These are phyloP conservation scores for Drepana arcuata DNA, from an alignment of 1,140 invertebrate genomes.

Conservation along the genomic window DNA sequence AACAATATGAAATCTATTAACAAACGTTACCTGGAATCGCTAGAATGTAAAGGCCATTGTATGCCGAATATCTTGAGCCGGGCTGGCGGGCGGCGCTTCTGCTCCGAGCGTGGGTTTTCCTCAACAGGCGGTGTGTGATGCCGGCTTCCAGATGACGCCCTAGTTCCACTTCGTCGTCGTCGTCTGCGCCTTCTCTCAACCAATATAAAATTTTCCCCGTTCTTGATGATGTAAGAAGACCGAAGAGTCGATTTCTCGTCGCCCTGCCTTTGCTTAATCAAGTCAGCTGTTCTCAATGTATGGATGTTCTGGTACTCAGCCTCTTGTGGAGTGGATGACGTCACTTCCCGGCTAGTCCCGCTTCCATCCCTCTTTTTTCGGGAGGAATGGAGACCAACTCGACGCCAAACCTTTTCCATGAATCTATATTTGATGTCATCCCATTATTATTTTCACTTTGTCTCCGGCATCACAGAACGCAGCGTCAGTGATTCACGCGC, in stretches of 20 bases:
- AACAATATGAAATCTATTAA: background rate
- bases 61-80: constrained; percentile 68
- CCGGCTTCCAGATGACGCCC: constrained; percentile 54
- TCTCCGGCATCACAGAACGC: constrained; percentile 13
- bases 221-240: constrained; percentile 66
- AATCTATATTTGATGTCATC: constrained; percentile 64
- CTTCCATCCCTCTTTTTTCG: constrained; percentile 70
- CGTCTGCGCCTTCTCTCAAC: constrained; percentile 61
- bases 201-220: constrained; percentile 68
- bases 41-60: constrained; percentile 70
- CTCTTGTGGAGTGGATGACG: constrained; percentile 43
- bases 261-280: constrained; percentile 54
- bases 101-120: constrained; percentile 47
- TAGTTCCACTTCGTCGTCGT: constrained; percentile 57
- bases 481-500: background rate
- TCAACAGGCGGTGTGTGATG: constrained; percentile 58
- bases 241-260: constrained; percentile 65
- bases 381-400: constrained; percentile 71
- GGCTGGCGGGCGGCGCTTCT: constrained; percentile 60
- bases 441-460: constrained; percentile 47
- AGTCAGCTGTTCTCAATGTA: constrained; percentile 61
- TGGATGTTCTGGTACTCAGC: constrained; percentile 66
- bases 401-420: constrained; percentile 73
- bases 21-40: constrained; percentile 52
- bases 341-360: constrained; percentile 46